phyloP scores from a whole-genome alignment of 37 sponge, comb jelly and placozoan genomes.

The Oscarella lobularis region DNA sequence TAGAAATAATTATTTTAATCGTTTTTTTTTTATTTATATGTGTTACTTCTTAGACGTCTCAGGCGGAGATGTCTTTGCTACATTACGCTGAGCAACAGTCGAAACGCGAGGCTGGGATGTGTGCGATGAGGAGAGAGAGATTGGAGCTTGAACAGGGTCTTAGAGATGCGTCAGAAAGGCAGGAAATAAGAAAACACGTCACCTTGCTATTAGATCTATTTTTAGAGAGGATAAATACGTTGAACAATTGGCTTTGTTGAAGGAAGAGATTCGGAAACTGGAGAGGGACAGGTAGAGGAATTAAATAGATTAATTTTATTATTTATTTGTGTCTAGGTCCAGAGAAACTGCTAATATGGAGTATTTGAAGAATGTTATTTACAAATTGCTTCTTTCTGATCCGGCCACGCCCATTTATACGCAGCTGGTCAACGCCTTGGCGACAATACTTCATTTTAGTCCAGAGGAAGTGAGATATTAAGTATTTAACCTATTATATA shows the following conservation, averaged over 20 bases:
- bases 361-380: constrained; percentile 69
- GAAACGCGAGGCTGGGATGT: constrained; percentile 15
- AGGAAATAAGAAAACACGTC: background rate
- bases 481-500: too few relatives aligned
- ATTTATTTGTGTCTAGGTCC: constrained; percentile 30
- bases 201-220: background rate
- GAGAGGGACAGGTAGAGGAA: constrained; percentile 51
- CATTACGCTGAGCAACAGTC: constrained; percentile 38
- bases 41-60: constrained; percentile 1
- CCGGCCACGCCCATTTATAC: constrained; percentile 10
- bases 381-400: constrained; percentile 53
- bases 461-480: constrained; percentile 62
- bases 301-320: background rate
- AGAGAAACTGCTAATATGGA: constrained; percentile 80
- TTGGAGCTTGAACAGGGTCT: constrained; percentile 39
- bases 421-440: constrained; percentile 44
- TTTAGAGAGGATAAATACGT: constrained; percentile 43
- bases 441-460: constrained; percentile 54
- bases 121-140: constrained; percentile 10
- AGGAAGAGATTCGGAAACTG: constrained; percentile 59
- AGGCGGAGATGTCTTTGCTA: constrained; percentile 7
- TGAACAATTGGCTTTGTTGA: constrained; percentile 39
- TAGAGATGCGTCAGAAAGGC: constrained; percentile 38
- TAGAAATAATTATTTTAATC: too few relatives aligned
- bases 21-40: too few relatives aligned